Evolutionary conservation across 2,113 vertebrate genomes (phyloP).

Genomic region (Vulpes vulpes): DNA sequence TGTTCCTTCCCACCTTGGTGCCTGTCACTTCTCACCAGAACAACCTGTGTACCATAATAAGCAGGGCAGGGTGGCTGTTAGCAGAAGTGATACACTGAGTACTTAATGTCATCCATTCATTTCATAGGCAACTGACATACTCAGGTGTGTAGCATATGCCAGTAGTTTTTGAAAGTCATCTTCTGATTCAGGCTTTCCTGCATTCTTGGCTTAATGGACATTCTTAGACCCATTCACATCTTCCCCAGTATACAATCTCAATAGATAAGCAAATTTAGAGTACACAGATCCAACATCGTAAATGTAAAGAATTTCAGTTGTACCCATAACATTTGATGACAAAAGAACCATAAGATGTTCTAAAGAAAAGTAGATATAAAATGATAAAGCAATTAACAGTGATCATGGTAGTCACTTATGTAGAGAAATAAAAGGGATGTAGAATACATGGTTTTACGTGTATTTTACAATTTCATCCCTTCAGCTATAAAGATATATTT

Average conservation of each 20-base stretch:
- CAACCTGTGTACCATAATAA: background rate
- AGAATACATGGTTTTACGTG: background rate
- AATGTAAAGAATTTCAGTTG: background rate
- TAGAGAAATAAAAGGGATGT: background rate
- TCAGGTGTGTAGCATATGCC: background rate
- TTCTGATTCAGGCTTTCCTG: background rate
- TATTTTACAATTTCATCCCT: background rate
- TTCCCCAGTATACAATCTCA: background rate
- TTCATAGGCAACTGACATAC: background rate
- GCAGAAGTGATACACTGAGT: background rate
- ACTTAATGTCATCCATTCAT: background rate
- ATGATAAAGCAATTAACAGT: background rate
- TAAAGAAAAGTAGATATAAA: background rate
- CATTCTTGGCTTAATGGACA: background rate
- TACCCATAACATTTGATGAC: background rate
- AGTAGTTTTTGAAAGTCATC: background rate
- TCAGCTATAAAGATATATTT: background rate
- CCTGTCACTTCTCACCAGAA: background rate
- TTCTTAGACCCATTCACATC: background rate
- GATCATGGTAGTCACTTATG: background rate
- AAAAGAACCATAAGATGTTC: background rate
- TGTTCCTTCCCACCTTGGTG: background rate
- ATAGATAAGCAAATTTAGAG: background rate
- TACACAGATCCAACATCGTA: background rate
- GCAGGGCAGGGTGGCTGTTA: background rate